These are phyloP conservation scores for Ctenosaura bakeri DNA, from an alignment of 2,797 vertebrate genomes.

Conservation along the genomic window DNA sequence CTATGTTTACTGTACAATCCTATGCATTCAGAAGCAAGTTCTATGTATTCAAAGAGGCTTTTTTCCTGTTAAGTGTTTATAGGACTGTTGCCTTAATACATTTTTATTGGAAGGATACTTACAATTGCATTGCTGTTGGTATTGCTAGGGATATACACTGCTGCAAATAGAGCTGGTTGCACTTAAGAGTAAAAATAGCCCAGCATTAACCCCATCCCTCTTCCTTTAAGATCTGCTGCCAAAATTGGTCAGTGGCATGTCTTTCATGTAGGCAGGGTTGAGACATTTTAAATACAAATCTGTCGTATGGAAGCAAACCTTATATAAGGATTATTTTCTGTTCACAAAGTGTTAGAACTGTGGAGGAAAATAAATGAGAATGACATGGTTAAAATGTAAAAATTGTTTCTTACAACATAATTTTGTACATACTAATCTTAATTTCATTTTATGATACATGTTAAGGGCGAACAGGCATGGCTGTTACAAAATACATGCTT, in stretches of 20 bases:
- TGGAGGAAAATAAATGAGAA: slow-evolving; percentile 1
- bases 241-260: slow-evolving; percentile 60
- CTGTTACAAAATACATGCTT: slow-evolving; percentile 7
- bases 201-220: slow-evolving; percentile 59
- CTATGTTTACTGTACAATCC: neutral
- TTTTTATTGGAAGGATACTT: slow-evolving; percentile 30
- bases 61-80: neutral
- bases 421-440: neutral
- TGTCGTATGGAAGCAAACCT: slow-evolving; percentile 23
- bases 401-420: neutral
- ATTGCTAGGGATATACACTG: slow-evolving; percentile 39
- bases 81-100: slow-evolving; percentile 13
- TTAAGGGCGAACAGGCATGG: neutral
- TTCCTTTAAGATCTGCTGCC: slow-evolving; percentile 60
- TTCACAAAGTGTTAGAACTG: slow-evolving; percentile 2
- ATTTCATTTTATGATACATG: neutral
- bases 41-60: neutral
- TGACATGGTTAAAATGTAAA: neutral
- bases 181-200: slow-evolving; percentile 75
- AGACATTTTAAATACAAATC: slow-evolving; percentile 50
- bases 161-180: slow-evolving; percentile 69
- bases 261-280: slow-evolving; percentile 56
- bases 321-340: slow-evolving; percentile 27
- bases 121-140: slow-evolving; percentile 9
- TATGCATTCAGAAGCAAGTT: neutral